Evolutionary conservation across 2,888 invertebrate species (phyloP).

Genomic region (Euplexia lucipara): DNA sequence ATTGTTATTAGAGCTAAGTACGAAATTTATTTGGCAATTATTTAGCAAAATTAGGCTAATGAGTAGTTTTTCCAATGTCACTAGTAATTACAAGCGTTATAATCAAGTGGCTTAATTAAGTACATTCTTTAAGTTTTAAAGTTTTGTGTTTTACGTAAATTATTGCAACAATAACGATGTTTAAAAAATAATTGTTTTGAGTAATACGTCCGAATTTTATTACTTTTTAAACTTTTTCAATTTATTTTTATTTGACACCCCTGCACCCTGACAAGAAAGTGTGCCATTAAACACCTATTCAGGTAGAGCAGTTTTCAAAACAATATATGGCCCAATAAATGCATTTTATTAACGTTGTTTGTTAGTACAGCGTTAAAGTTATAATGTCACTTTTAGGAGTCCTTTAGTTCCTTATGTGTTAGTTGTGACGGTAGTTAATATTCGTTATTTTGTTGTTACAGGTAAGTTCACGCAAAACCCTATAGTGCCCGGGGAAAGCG

Average conservation of each 20-base stretch:
- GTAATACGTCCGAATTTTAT: slow-evolving; percentile 13
- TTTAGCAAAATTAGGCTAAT: slow-evolving; percentile 20
- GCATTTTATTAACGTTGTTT: slow-evolving; percentile 68
- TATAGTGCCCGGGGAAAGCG: slow-evolving; percentile 42
- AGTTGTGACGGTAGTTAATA: slow-evolving; percentile 68
- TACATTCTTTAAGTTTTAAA: slow-evolving; percentile 23
- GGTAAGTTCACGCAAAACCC: slow-evolving; percentile 68
- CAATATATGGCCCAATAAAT: slow-evolving; percentile 75
- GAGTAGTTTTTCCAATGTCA: slow-evolving; percentile 27
- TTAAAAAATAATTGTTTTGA: slow-evolving; percentile 4
- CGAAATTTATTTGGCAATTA: slow-evolving; percentile 10
- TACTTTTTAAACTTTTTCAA: slow-evolving; percentile 7
- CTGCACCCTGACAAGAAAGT: slow-evolving; percentile 39
- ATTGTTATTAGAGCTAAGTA: slow-evolving; percentile 3
- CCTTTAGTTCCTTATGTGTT: slow-evolving; percentile 68
- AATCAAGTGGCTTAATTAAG: slow-evolving; percentile 7
- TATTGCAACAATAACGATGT: background rate
- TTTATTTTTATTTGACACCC: slow-evolving; percentile 37
- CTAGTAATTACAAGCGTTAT: slow-evolving; percentile 25
- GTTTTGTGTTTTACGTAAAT: slow-evolving; percentile 12
- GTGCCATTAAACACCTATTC: slow-evolving; percentile 54
- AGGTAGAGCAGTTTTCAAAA: slow-evolving; percentile 65
- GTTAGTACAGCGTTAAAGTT: slow-evolving; percentile 67
- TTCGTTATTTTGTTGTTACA: slow-evolving; percentile 74
- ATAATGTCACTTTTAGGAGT: slow-evolving; percentile 66